A percentile compares a stretch with the other conserved stretches of the same genome.
Conservation (phyloP, 2,113 vertebrate genomes). For the Salvelinus fontinalis region DNA sequence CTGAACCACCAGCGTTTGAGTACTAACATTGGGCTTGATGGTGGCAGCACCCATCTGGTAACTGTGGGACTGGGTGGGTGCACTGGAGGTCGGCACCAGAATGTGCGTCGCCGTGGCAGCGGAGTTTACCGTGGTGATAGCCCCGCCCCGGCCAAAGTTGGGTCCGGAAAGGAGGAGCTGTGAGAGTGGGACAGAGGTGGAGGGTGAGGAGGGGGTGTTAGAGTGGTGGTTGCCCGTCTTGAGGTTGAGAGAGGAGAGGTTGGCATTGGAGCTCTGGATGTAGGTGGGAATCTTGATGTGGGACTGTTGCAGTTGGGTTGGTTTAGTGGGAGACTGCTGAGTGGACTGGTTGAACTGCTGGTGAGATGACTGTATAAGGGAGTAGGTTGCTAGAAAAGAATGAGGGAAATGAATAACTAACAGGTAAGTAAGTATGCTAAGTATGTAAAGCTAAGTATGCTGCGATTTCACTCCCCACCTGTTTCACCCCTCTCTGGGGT, state of each 20-base stretch:
- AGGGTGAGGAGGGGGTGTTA: slow-evolving; percentile 46
- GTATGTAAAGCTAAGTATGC: neutral
- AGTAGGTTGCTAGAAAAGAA: slow-evolving; percentile 75
- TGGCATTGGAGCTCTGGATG: slow-evolving; percentile 49
- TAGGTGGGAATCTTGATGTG: slow-evolving; percentile 75
- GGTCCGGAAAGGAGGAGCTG: slow-evolving; percentile 90
- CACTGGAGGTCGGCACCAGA: slow-evolving; percentile 68
- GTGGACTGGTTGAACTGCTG: slow-evolving; percentile 26
- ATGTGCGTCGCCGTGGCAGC: slow-evolving; percentile 65
- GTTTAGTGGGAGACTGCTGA: slow-evolving; percentile 69
- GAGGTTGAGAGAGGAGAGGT: slow-evolving; percentile 62
- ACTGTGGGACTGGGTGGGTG: slow-evolving; percentile 57
- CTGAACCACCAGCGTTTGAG: slow-evolving; percentile 94
- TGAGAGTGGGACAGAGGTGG: slow-evolving; percentile 79
- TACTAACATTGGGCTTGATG: slow-evolving; percentile 73
- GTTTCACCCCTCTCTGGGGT: slow-evolving; percentile 67
- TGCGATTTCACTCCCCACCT: slow-evolving; percentile 34
- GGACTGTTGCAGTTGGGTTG: slow-evolving; percentile 64
- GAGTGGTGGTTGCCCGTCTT: slow-evolving; percentile 59
- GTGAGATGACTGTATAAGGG: slow-evolving; percentile 76
- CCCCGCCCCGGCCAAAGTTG: slow-evolving; percentile 71
- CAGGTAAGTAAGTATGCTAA: neutral
- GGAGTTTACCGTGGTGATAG: slow-evolving; percentile 59
- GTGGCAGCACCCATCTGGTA: slow-evolving; percentile 84
- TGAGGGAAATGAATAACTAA: neutral